Conservation (phyloP, 1,140 invertebrate genomes). For the Ditylenchus dipsaci region DNA sequence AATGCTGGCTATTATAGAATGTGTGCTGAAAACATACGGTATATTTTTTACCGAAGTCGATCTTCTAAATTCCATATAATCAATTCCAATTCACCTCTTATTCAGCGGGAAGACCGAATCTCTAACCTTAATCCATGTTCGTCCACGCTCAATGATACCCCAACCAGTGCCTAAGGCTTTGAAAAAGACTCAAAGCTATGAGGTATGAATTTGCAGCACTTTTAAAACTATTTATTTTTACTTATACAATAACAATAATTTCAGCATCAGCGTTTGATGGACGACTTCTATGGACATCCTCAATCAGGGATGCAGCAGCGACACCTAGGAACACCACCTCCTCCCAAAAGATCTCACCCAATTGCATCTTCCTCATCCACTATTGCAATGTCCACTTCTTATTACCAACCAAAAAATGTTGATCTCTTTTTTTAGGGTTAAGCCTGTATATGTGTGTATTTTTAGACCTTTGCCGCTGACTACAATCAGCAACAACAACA, state of each 20-base stretch:
- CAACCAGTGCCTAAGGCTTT: not conserved
- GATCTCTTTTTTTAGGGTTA: not conserved
- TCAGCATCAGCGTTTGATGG: not conserved
- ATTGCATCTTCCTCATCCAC: not conserved
- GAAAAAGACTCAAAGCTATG: not conserved
- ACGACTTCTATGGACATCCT: constrained; percentile 10
- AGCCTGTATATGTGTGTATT: not conserved
- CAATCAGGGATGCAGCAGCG: too few species aligned
- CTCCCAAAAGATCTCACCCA: constrained; percentile 26
- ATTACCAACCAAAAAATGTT: constrained; percentile 12
- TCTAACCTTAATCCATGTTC: constrained; percentile 47
- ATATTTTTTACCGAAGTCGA: too few species aligned
- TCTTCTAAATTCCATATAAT: too few species aligned
- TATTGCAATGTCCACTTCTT: constrained; percentile 27
- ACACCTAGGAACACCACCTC: constrained; percentile 43
- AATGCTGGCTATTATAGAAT: constrained; percentile 56
- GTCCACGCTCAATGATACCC: constrained; percentile 49
- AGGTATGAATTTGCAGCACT: not conserved
- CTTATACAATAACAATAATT: not conserved
- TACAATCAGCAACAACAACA: constrained; percentile 6
- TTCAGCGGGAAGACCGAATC: constrained; percentile 60
- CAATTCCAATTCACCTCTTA: constrained; percentile 55
- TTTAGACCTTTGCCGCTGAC: not conserved
- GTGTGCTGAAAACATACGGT: constrained; percentile 60
- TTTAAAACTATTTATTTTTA: not conserved